Base-by-base conservation (phyloP, 2,797 vertebrate genomes). In the Bradypus variegatus region DNA sequence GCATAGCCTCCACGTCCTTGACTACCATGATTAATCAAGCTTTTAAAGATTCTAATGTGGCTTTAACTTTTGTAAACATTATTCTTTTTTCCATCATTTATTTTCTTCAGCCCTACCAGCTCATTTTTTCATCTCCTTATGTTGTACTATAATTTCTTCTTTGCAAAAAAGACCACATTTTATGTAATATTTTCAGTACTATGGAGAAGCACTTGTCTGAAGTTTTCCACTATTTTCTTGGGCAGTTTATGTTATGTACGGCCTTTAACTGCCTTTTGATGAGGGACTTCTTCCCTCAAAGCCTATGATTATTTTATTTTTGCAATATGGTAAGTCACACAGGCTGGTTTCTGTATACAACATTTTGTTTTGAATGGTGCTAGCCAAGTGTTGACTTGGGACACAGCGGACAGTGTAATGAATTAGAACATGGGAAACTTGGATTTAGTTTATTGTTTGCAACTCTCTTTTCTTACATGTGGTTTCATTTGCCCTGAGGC, bases 301-400 rank as follows among this genome's bases (percentile, higher is more conserved):
- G 8, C 31, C 25, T 12, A 5, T 15, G 19, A 36, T 60, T 25
- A 29, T 69, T 75, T 50, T 48, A 38, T 75, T 64, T 77, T 78
- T 82, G 18, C 5, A 2, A 0, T 36, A 25, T 15, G 15, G 9
- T 1, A 36, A 53, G 60, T 65, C 81, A 62, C 1, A 8, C 1
- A 8, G 67, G 10, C 53, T 27, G 31, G 12, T n/a, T 58, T 25
- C 25, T 38, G 9, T 10, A 0, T 1, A 36, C 2, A n/a, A 2
- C 2, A 16, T 83, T 81, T 19, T 12, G 10, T 45, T 25, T 23
- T 25, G 82, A 45, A 16, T 38, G n/a, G 60, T 41, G 50, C 48
- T 38, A 25, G 45, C 41, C 23, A 11, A 2, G 7, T 14, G 27
- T 15, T n/a, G n/a, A 78, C 58, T 48, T 48, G 70, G 14, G 31